A percentile compares a stretch with the other conserved stretches of the same genome.
Evolutionary conservation across 2,888 invertebrate genomes (phyloP).

Genomic region (Tinea semifulvella): DNA sequence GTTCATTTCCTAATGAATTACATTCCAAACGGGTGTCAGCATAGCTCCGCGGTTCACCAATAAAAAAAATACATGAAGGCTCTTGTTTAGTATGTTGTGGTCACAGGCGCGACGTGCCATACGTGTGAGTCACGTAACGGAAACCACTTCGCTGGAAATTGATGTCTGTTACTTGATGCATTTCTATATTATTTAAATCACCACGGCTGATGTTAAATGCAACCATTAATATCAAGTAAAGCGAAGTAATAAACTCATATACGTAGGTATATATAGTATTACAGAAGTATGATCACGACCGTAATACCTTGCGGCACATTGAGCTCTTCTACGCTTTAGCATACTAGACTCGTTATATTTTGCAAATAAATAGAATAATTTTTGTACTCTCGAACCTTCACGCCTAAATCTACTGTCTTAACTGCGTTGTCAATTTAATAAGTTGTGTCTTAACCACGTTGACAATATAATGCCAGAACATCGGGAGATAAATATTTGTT

Average conservation of each 20-base stretch:
- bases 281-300: too few species aligned
- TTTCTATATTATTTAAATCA: conserved; percentile 31
- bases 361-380: too few species aligned
- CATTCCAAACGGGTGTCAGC: conserved; percentile 1
- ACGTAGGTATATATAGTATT: background rate
- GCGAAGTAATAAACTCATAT: background rate
- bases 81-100: conserved; percentile 52
- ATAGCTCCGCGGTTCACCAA: conserved; percentile 19
- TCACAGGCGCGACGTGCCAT: conserved; percentile 53
- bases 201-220: background rate
- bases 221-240: background rate
- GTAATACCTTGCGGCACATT: too few species aligned
- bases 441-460: too few species aligned
- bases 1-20: conserved; percentile 5
- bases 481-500: too few species aligned
- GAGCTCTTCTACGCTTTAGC: too few species aligned
- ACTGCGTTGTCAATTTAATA: too few species aligned
- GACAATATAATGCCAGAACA: too few species aligned
- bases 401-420: too few species aligned
- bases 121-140: conserved; percentile 63
- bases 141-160: conserved; percentile 51
- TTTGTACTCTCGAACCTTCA: too few species aligned
- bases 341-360: too few species aligned
- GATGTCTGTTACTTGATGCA: conserved; percentile 44
- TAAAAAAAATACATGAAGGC: conserved; percentile 37